Evolutionary conservation across 2,113 vertebrate genomes (phyloP), one percentile per base, ranked within the genome.

Genomic region (Sula dactylatra): DNA sequence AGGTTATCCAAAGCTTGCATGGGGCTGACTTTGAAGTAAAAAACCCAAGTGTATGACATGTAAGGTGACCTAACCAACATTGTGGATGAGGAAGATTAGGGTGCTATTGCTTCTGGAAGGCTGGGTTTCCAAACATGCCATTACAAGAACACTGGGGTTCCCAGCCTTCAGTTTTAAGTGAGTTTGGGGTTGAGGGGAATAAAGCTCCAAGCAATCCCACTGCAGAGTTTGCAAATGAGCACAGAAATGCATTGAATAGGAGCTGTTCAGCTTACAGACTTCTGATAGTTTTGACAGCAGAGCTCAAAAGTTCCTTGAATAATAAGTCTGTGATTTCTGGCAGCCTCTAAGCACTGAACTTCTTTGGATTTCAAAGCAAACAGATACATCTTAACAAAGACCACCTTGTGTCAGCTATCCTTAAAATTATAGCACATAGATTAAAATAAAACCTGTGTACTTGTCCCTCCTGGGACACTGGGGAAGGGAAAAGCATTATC

Each of bases 311-410:
- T 95, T 90, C 45, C 74, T 90, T 76, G 59, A 96, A 80, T 94
- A 95, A 94, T 79, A 94, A 66, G 81, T 61, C 81, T 93, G 44
- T 71, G 78, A 82, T 89, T 96, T 93, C 83, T 87, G 84, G 81
- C 86, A 93, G 74, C 70, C 54, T 86, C 44, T n/a, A 92, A 92
- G 73, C 6, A 1, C 78, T 87, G 89, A 94, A 96, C 86, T 94
- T 82, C 45, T 94, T 92, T 47, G 29, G 78, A 91, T 91, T 94
- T 94, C 86, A 94, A 94, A 93, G 86, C 77, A 93, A 94, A 95
- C 94, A 96, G 83, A 96, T 94, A 79, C 66, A 85, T 94, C 95
- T 94, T 92, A 94, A 94, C 66, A 94, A 96, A 94, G 81, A 94
- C 83, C 81, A 96, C 91, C 93, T 87, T 80, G 40, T 94, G 88